Evolutionary conservation across 2,113 vertebrate species (phyloP).

Genomic region (Melanocharis versteri): DNA sequence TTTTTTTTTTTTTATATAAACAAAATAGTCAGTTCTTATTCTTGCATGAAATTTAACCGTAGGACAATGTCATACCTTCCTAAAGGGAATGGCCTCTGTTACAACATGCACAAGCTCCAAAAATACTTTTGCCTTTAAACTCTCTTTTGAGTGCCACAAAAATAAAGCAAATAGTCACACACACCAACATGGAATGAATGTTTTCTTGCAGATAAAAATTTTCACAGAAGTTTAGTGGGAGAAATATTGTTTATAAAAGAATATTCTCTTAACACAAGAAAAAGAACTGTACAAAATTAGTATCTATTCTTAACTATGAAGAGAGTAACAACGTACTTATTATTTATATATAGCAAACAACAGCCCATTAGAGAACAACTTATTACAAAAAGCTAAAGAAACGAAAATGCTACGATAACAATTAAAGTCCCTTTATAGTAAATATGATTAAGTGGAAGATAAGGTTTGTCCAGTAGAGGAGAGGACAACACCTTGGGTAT

Average conservation of each 20-base stretch:
- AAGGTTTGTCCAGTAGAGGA: background rate
- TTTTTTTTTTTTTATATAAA: background rate
- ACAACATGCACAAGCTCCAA: background rate
- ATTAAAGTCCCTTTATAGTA: background rate
- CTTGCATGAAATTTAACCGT: background rate
- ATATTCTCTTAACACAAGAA: background rate
- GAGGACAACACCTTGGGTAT: rapidly evolving
- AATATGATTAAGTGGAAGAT: background rate
- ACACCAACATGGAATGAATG: background rate
- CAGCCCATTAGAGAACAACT: background rate
- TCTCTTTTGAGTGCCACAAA: background rate
- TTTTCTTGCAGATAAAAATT: background rate
- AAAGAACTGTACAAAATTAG: background rate
- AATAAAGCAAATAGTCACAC: background rate
- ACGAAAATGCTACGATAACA: background rate
- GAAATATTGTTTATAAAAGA: background rate
- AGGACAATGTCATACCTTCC: background rate
- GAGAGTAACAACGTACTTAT: background rate
- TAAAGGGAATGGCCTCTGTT: background rate
- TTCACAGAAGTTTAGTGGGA: background rate
- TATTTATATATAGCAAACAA: background rate
- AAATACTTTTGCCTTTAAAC: background rate
- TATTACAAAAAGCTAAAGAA: background rate
- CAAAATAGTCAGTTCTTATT: background rate
- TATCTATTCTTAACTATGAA: background rate